Percentiles rank a stretch among this genome's conserved stretches.
Conservation (phyloP, 1,140 invertebrate species). For the Anastrepha ludens region DNA sequence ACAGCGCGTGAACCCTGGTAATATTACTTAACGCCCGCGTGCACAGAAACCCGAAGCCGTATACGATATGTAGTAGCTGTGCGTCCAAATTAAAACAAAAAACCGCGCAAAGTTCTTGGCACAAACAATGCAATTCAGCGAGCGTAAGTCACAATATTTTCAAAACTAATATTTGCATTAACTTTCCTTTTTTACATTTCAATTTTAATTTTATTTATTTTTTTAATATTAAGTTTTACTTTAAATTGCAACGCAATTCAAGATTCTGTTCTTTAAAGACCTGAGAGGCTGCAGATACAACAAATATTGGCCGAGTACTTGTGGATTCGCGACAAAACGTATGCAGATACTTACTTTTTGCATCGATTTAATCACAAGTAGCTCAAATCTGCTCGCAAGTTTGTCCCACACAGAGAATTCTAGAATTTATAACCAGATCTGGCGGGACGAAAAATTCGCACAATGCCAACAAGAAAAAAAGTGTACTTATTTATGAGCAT, state of each 20-base stretch:
- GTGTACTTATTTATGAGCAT: too few species aligned
- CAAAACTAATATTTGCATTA: background rate
- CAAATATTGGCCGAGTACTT: conserved; percentile 37
- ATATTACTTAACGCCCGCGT: too few species aligned
- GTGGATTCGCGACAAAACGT: background rate
- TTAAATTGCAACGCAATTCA: background rate
- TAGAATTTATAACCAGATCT: too few species aligned
- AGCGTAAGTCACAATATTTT: too few species aligned
- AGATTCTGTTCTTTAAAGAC: background rate
- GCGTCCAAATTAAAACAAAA: too few species aligned
- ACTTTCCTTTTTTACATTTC: background rate
- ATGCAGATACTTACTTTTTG: conserved; percentile 34
- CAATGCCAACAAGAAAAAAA: too few species aligned
- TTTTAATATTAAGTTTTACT: background rate
- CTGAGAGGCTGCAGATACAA: conserved; percentile 37
- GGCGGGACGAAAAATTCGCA: too few species aligned
- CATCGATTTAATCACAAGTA: background rate
- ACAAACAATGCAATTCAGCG: too few species aligned
- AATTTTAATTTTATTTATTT: background rate
- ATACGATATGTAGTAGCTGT: too few species aligned
- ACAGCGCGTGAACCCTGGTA: background rate
- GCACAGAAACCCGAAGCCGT: too few species aligned
- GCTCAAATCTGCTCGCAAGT: background rate
- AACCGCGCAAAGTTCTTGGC: too few species aligned
- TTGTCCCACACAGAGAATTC: too few species aligned